Percentiles rank a stretch among this genome's conserved stretches.
These are phyloP conservation scores for Tetrax tetrax DNA, from an alignment of 2,113 vertebrate species.

Conservation along the genomic window DNA sequence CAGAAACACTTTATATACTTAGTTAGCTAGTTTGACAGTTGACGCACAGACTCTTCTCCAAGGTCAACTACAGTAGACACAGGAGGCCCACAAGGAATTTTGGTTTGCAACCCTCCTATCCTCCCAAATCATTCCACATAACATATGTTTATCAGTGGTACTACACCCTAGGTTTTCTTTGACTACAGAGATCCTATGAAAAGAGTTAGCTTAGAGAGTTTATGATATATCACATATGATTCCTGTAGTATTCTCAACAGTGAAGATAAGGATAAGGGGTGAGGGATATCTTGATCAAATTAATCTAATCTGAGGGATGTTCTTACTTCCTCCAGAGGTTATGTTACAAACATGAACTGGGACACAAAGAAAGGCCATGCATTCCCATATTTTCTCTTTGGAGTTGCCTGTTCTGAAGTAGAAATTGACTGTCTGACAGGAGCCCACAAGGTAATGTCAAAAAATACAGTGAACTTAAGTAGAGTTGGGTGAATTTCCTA, in stretches of 20 bases:
- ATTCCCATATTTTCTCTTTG: constrained; percentile 80
- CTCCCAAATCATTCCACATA: neutral
- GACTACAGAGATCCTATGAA: neutral
- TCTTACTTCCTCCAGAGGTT: constrained; percentile 74
- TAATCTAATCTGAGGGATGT: neutral
- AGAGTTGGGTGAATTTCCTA: neutral
- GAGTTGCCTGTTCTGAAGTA: constrained; percentile 82
- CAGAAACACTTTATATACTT: neutral
- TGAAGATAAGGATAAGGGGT: neutral
- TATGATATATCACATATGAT: neutral
- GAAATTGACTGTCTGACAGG: constrained; percentile 89
- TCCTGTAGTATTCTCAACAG: neutral
- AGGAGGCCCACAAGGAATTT: neutral
- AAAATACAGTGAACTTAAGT: neutral
- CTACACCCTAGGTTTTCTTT: neutral
- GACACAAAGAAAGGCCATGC: constrained; percentile 80
- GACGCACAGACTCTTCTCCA: neutral
- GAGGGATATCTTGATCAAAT: neutral
- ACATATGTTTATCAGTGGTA: neutral
- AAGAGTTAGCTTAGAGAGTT: neutral
- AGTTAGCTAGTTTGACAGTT: neutral
- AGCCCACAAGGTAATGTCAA: constrained; percentile 78
- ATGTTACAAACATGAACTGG: constrained; percentile 82
- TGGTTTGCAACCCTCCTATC: neutral
- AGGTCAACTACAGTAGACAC: neutral